phyloP scores from a whole-genome alignment of 2,888 invertebrate genomes.

The Dascillus cervinus region DNA sequence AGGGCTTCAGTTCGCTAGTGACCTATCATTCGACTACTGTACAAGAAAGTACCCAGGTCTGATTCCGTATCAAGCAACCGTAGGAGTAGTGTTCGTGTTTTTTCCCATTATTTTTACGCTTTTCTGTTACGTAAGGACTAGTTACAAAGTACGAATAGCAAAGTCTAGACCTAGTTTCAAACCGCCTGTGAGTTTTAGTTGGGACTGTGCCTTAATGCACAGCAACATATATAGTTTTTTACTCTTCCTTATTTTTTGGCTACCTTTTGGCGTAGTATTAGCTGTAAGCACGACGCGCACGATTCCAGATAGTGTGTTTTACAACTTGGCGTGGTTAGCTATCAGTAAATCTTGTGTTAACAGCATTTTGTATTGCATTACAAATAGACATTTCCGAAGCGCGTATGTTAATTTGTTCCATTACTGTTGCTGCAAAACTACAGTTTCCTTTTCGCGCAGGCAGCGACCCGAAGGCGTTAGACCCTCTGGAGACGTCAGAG shows the following conservation, averaged over 20 bases:
- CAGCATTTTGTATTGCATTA: conserved; percentile 55
- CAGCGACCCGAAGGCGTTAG: conserved; percentile 44
- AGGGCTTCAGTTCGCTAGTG: conserved; percentile 52
- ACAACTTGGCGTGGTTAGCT: conserved; percentile 62
- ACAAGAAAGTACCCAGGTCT: conserved; percentile 48
- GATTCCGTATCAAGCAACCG: conserved; percentile 49
- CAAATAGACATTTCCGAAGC: conserved; percentile 60
- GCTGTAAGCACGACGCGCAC: conserved; percentile 47
- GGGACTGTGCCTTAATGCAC: conserved; percentile 54
- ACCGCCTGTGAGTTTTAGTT: conserved; percentile 53
- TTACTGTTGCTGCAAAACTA: conserved; percentile 74
- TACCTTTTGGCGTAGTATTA: conserved; percentile 58
- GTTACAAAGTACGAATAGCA: conserved; percentile 46
- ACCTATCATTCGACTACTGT: conserved; percentile 64
- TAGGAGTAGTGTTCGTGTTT: conserved; percentile 51
- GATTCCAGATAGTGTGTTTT: conserved; percentile 49
- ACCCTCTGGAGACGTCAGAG: conserved; percentile 57
- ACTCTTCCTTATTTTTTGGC: conserved; percentile 58
- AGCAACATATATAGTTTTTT: conserved; percentile 59
- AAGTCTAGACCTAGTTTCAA: conserved; percentile 52
- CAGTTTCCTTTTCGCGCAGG: conserved; percentile 57
- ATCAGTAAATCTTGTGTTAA: conserved; percentile 61
- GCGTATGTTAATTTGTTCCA: conserved; percentile 68
- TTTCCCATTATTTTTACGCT: conserved; percentile 52
- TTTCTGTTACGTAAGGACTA: conserved; percentile 47